Percentiles rank a stretch among this genome's conserved stretches.
Evolutionary conservation across 2,797 vertebrate species (phyloP).

Genomic region (Myiothlypis chrysogaster): DNA sequence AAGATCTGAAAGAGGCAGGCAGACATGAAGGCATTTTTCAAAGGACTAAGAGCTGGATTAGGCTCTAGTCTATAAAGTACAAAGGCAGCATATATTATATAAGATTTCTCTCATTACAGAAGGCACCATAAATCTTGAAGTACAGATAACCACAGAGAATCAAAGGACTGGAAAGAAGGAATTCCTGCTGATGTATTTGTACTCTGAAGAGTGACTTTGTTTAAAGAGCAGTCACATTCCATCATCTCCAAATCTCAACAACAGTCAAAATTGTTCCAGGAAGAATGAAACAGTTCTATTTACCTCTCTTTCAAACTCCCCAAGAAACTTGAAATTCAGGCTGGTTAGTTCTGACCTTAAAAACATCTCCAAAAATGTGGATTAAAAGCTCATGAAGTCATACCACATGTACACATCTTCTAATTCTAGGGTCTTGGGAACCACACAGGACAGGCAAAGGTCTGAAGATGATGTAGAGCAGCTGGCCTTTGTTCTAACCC

Average conservation of each 20-base stretch:
- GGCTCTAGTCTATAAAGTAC: not conserved
- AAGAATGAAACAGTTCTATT: not conserved
- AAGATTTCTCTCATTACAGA: not conserved
- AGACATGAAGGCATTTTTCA: conserved; percentile 25
- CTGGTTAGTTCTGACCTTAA: not conserved
- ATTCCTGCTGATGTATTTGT: not conserved
- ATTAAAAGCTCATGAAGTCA: not conserved
- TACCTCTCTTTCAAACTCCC: not conserved
- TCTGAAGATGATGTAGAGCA: not conserved
- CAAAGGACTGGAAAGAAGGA: not conserved
- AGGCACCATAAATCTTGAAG: conserved; percentile 21
- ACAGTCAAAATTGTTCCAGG: not conserved
- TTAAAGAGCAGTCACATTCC: conserved; percentile 19
- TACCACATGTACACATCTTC: not conserved
- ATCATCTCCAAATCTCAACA: not conserved
- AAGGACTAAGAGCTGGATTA: not conserved
- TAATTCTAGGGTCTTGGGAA: not conserved
- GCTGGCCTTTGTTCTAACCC: not conserved
- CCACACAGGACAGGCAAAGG: not conserved
- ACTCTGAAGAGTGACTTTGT: not conserved
- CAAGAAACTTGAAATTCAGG: not conserved
- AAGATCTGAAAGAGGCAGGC: not conserved
- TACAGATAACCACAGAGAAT: not conserved
- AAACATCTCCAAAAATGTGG: not conserved
- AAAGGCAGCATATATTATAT: not conserved